Evolutionary conservation across 2,113 vertebrate genomes (phyloP).

Genomic region (Toxotes chatareus): DNA sequence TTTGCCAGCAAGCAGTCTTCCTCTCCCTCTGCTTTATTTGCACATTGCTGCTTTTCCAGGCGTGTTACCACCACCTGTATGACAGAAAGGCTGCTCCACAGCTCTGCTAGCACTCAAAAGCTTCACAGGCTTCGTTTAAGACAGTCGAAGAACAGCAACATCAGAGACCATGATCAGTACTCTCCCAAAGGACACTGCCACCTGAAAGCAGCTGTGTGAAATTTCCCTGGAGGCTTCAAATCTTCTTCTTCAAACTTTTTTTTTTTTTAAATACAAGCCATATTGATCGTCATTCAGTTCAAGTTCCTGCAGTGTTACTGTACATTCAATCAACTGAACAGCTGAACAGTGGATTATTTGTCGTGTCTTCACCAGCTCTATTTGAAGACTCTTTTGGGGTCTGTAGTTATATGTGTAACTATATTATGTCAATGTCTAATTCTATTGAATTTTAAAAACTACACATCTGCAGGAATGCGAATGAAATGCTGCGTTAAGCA

Average conservation of each 20-base stretch:
- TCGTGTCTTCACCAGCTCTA: background rate
- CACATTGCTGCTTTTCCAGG: too few species aligned
- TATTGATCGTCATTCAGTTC: too few species aligned
- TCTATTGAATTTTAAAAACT: background rate
- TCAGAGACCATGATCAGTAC: too few species aligned
- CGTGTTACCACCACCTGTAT: too few species aligned
- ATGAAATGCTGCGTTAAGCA: constrained; percentile 17
- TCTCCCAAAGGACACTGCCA: too few species aligned
- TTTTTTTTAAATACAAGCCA: too few species aligned
- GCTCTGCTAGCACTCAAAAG: too few species aligned
- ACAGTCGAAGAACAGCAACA: too few species aligned
- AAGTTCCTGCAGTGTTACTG: background rate
- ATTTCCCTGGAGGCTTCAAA: background rate
- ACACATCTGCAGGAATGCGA: constrained; percentile 35
- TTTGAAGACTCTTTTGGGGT: background rate
- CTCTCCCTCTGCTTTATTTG: background rate
- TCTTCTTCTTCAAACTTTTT: background rate
- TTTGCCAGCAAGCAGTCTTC: background rate
- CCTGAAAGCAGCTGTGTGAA: too few species aligned
- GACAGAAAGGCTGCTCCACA: too few species aligned
- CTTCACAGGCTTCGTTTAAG: too few species aligned
- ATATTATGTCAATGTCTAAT: background rate
- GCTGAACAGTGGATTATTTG: background rate
- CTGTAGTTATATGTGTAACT: background rate
- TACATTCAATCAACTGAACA: background rate